Evolutionary conservation across 2,113 vertebrate genomes (phyloP).

Genomic region (Scalopus aquaticus): DNA sequence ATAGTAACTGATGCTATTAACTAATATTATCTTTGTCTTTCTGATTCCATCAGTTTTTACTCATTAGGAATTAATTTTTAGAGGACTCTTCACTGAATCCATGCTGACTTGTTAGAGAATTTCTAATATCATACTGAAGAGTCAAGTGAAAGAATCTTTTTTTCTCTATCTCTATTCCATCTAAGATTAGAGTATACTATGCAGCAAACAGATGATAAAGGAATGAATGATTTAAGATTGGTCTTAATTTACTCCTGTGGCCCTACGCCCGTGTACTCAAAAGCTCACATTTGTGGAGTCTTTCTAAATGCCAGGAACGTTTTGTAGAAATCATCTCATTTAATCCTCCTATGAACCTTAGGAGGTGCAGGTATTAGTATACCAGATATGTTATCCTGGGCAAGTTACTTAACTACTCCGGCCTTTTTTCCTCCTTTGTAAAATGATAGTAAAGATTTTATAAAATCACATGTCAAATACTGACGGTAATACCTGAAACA

Average conservation of each 20-base stretch:
- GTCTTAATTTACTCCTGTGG: background rate
- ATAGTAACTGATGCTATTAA: background rate
- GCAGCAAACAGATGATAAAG: background rate
- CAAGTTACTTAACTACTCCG: background rate
- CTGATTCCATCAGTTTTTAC: background rate
- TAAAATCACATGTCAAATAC: background rate
- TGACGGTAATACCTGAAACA: background rate
- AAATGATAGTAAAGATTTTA: background rate
- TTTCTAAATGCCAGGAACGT: background rate
- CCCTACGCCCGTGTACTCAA: background rate
- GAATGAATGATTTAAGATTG: constrained; percentile 13
- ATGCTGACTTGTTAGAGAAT: background rate
- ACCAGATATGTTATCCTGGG: background rate
- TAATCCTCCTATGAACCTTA: background rate
- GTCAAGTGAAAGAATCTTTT: background rate
- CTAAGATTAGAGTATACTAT: background rate
- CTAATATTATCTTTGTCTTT: background rate
- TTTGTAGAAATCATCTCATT: background rate
- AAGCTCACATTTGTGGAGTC: background rate
- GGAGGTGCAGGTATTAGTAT: background rate
- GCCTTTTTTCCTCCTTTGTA: background rate
- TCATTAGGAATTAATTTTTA: constrained; percentile 20
- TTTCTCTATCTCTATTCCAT: background rate
- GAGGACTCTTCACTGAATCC: background rate
- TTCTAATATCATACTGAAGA: background rate